Conservation (phyloP, 2,113 vertebrate genomes). For the Mustelus asterias region DNA sequence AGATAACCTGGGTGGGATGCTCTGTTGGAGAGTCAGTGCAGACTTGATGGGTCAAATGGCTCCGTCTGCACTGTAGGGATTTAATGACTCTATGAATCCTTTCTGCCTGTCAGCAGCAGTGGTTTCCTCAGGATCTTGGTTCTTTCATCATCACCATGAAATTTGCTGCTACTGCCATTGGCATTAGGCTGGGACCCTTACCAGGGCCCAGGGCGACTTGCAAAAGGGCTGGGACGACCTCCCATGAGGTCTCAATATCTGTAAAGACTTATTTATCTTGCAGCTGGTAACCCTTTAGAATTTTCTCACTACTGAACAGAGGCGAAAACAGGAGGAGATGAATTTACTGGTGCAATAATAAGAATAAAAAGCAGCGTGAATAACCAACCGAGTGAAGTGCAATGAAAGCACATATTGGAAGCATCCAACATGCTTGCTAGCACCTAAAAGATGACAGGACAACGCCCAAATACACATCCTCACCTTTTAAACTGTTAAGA, state of each 20-base stretch:
- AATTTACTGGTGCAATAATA: not conserved
- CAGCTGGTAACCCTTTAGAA: not conserved
- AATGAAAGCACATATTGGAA: not conserved
- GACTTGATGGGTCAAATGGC: too few species aligned
- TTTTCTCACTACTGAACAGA: not conserved
- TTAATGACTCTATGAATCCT: too few species aligned
- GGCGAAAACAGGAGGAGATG: not conserved
- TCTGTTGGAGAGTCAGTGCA: too few species aligned
- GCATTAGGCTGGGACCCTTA: not conserved
- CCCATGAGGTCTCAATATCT: not conserved
- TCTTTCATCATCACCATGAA: not conserved
- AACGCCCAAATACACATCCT: not conserved
- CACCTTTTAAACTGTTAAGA: not conserved
- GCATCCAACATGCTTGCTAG: not conserved
- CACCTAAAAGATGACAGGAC: not conserved
- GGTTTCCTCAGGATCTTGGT: not conserved
- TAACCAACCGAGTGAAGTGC: not conserved
- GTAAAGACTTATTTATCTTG: not conserved
- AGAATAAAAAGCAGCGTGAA: not conserved
- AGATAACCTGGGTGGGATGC: too few species aligned
- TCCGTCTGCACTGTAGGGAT: too few species aligned
- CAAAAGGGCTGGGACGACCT: not conserved
- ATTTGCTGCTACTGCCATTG: not conserved
- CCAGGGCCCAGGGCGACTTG: not conserved
- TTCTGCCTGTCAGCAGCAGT: not conserved